phyloP scores from a whole-genome alignment of 1,140 invertebrate species.

The Pachypeltis micranthus region DNA sequence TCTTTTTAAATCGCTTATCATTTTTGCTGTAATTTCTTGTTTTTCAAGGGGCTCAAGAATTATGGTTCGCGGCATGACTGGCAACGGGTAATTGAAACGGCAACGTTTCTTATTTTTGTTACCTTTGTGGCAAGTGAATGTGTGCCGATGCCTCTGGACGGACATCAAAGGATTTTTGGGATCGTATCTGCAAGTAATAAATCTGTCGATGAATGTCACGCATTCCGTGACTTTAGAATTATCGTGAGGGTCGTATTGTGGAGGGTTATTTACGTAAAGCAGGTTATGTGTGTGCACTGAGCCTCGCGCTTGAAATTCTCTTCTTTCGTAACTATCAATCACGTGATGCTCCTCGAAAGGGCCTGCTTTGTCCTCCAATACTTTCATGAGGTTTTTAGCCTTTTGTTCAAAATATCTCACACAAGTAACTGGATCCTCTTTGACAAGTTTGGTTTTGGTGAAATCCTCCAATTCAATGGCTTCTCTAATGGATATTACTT shows the following conservation, averaged over 20 bases:
- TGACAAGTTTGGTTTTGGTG: neutral
- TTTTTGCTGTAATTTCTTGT: neutral
- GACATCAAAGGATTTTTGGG: neutral
- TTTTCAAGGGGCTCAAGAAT: neutral
- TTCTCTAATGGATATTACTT: neutral
- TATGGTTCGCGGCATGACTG: neutral
- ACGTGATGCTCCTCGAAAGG: neutral
- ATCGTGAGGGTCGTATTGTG: neutral
- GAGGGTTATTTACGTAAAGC: neutral
- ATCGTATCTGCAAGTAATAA: slow-evolving; percentile 12
- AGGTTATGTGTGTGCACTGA: neutral
- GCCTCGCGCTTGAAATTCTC: neutral
- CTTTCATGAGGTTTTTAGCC: neutral
- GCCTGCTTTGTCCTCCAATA: neutral
- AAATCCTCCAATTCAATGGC: neutral
- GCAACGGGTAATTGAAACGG: neutral
- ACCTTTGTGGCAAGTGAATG: slow-evolving; percentile 1
- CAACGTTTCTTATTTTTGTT: neutral
- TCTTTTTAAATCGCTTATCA: neutral
- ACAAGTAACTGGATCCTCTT: neutral
- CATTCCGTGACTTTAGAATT: neutral
- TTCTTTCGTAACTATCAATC: neutral
- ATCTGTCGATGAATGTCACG: slow-evolving; percentile 11
- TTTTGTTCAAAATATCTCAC: neutral
- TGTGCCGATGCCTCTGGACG: slow-evolving; percentile 3